These are phyloP conservation scores for Sialis fuliginosa DNA, from an alignment of 2,888 invertebrate species.

Conservation along the genomic window DNA sequence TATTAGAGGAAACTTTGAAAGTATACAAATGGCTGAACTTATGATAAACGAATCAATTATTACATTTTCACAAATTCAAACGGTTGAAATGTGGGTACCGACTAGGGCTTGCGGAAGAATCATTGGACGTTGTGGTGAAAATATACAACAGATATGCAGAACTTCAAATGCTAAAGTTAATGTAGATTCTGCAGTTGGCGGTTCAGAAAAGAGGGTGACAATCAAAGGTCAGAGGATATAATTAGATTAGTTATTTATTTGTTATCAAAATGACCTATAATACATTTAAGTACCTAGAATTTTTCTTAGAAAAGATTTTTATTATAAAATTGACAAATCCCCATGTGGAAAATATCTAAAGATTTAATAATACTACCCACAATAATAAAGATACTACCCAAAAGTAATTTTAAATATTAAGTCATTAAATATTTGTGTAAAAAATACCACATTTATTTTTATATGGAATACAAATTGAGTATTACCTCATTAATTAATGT, in stretches of 20 bases:
- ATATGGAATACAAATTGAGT: not conserved
- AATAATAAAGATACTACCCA: too few relatives aligned
- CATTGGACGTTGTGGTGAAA: slow-evolving; percentile 58
- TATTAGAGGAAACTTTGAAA: slow-evolving; percentile 48
- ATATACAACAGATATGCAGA: slow-evolving; percentile 50
- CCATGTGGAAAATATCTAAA: too few relatives aligned
- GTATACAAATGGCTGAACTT: slow-evolving; percentile 52
- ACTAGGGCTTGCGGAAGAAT: slow-evolving; percentile 48
- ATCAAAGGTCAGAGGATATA: not conserved
- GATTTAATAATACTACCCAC: too few relatives aligned
- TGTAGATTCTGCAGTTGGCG: slow-evolving; percentile 24
- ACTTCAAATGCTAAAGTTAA: slow-evolving; percentile 55
- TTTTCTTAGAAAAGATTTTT: too few relatives aligned
- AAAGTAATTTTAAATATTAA: too few relatives aligned
- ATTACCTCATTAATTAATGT: not conserved
- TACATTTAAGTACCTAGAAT: too few relatives aligned
- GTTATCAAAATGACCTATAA: too few relatives aligned
- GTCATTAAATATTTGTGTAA: too few relatives aligned
- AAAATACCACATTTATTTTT: too few relatives aligned
- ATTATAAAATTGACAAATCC: too few relatives aligned
- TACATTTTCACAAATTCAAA: slow-evolving; percentile 48
- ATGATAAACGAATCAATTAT: slow-evolving; percentile 47
- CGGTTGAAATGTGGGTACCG: slow-evolving; percentile 49
- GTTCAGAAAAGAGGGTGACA: slow-evolving; percentile 14
- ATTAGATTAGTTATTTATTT: too few relatives aligned